Percentiles rank a stretch among this genome's conserved stretches.
Conservation (phyloP, 2,113 vertebrate species). For the Osmerus mordax region DNA sequence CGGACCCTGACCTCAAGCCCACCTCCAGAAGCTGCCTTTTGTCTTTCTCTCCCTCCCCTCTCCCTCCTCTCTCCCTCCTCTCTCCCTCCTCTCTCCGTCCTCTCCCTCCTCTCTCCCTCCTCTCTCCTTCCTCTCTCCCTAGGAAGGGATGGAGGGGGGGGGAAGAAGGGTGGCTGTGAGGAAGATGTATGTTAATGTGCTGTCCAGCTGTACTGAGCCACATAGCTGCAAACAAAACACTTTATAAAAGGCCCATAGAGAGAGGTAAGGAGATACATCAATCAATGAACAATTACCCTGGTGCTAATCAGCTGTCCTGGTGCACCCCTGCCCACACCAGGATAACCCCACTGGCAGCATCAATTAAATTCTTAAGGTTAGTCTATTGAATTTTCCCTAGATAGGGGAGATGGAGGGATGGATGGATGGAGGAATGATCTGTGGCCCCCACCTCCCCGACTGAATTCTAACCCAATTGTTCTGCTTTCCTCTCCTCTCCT, state of each 20-base stretch:
- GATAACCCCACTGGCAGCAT: slow-evolving; percentile 76
- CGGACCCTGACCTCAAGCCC: too few relatives aligned
- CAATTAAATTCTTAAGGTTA: slow-evolving; percentile 81
- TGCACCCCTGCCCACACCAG: slow-evolving; percentile 48
- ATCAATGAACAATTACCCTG: slow-evolving; percentile 79
- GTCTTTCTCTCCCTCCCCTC: too few relatives aligned
- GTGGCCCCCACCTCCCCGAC: too few relatives aligned
- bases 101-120: too few relatives aligned
- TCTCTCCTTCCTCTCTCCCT: not conserved
- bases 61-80: too few relatives aligned
- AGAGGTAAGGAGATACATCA: slow-evolving; percentile 75
- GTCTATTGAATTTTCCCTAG: slow-evolving; percentile 79
- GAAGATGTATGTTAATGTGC: slow-evolving; percentile 70
- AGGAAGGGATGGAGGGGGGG: not conserved
- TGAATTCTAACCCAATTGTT: too few relatives aligned
- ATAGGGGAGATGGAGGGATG: slow-evolving; percentile 54
- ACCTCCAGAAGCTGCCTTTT: too few relatives aligned
- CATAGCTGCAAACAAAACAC: slow-evolving; percentile 65
- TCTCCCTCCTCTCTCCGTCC: too few relatives aligned
- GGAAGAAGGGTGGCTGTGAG: too few relatives aligned
- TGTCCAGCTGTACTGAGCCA: slow-evolving; percentile 55
- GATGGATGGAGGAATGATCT: not conserved
- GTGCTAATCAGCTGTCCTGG: slow-evolving; percentile 78
- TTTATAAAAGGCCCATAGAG: slow-evolving; percentile 67
- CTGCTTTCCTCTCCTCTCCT: too few relatives aligned